Conservation (phyloP, 2,113 vertebrate species). For the Psittacula cyanocephala region DNA sequence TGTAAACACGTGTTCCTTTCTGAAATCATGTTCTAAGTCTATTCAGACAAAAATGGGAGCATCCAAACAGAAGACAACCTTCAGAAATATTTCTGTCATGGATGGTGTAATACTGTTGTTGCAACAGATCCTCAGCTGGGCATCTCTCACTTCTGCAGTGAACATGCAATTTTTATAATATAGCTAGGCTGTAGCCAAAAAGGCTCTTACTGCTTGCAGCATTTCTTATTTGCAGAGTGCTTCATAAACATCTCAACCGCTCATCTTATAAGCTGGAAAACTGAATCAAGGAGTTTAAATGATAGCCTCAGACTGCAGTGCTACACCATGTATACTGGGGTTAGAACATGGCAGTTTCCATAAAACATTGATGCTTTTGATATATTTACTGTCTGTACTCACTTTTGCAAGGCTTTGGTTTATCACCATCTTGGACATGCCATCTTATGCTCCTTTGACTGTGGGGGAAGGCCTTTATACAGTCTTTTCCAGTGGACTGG, state of each 20-base stretch:
- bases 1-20: background rate
- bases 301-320: background rate
- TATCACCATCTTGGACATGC: background rate
- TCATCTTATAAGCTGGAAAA: background rate
- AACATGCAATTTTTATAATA: conserved; percentile 13
- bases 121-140: background rate
- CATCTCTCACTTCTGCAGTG: background rate
- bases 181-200: background rate
- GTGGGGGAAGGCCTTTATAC: background rate
- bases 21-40: background rate
- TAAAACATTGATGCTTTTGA: background rate
- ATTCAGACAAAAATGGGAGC: background rate
- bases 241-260: background rate
- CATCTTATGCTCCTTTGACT: background rate
- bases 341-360: background rate
- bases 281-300: background rate
- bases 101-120: background rate
- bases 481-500: background rate
- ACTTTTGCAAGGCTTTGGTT: background rate
- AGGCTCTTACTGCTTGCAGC: background rate
- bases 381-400: background rate
- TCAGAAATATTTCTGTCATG: background rate
- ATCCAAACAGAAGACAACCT: background rate
- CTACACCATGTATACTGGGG: background rate
- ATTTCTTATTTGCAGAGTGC: background rate